These are phyloP conservation scores for Bembecia ichneumoniformis DNA, from an alignment of 2,888 invertebrate genomes.

Conservation along the genomic window DNA sequence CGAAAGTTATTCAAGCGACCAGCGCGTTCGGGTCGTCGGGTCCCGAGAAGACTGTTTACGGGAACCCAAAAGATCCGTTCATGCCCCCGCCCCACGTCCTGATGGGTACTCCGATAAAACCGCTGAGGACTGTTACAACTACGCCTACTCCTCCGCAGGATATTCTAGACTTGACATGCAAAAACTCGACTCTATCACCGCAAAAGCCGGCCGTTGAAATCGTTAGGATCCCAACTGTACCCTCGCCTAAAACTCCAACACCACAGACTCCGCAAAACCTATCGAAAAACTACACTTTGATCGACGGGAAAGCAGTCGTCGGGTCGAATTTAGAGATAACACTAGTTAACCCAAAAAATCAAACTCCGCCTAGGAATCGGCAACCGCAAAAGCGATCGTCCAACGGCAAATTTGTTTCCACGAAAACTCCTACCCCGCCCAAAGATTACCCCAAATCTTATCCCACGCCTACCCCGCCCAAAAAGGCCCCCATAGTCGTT, in stretches of 20 bases:
- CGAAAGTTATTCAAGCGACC: conserved; percentile 75
- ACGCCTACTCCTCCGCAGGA: conserved; percentile 60
- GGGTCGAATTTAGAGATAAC: conserved; percentile 82
- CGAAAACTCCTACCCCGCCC: conserved; percentile 56
- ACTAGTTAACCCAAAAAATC: conserved; percentile 68
- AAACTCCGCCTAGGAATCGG: conserved; percentile 35
- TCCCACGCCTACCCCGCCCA: conserved; percentile 23
- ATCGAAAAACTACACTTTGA: conserved; percentile 53
- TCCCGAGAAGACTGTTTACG: conserved; percentile 77
- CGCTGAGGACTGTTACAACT: conserved; percentile 23
- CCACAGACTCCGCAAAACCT: conserved; percentile 50
- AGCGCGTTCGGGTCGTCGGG: conserved; percentile 74
- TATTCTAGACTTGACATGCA: conserved; percentile 77
- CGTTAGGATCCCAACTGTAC: conserved; percentile 56
- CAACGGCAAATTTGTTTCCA: conserved; percentile 68
- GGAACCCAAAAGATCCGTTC: conserved; percentile 80
- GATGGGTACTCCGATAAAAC: conserved; percentile 53
- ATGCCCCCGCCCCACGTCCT: conserved; percentile 67
- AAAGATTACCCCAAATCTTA: conserved; percentile 34
- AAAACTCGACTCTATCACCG: conserved; percentile 27
- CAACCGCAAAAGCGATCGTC: conserved; percentile 64
- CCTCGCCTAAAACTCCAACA: conserved; percentile 47
- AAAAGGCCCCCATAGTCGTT: conserved; percentile 38
- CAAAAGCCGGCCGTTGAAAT: conserved; percentile 70
- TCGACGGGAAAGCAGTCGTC: conserved; percentile 58